Base-by-base conservation (phyloP, 2,113 vertebrate genomes). In the Trematocara variabile region DNA sequence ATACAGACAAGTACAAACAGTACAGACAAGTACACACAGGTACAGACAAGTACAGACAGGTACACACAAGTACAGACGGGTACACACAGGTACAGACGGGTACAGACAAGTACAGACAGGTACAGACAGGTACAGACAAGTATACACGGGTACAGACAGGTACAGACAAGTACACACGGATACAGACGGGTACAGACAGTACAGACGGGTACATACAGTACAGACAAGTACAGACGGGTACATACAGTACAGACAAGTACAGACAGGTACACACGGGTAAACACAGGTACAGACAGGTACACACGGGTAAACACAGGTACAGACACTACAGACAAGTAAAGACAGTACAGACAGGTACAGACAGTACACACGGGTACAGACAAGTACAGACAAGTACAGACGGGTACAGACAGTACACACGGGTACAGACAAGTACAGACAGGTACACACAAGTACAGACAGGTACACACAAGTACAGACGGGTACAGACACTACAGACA, bases 221-320 rank as follows among this genome's bases (percentile, higher is more conserved):
- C n/a, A n/a, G n/a, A n/a, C n/a, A 16, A 25, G 3, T 4, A 28
- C 25, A 28, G 3, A 28, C 25, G 3, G 25, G 25, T 28, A 12
- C 41, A 13, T n/a, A n/a, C n/a, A 1, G 2, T 5, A 9, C 48
- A n/a, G 0, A 50, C 48, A 8, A 8, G 25, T 28, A 28, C 25
- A 28, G 1, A 46, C 3, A 3, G 1, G 3, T 34, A 73, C 79
- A 50, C n/a, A n/a, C n/a, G n/a, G n/a, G 0, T n/a, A n/a, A n/a
- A n/a, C n/a, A 33, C 22, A 4, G 0, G 28, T 30, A 30, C 28
- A 30, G 2, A n/a, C n/a, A n/a, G n/a, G n/a, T n/a, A 30, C 28
- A 28, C 5, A 28, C 4, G 1, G 5, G 5, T 53, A 4, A n/a
- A 54, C 0, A 55, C 53, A 3, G 2, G 25, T 0, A 33, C 7